These are phyloP conservation scores for Protonemura montana DNA, from an alignment of 2,888 invertebrate species.

Conservation along the genomic window DNA sequence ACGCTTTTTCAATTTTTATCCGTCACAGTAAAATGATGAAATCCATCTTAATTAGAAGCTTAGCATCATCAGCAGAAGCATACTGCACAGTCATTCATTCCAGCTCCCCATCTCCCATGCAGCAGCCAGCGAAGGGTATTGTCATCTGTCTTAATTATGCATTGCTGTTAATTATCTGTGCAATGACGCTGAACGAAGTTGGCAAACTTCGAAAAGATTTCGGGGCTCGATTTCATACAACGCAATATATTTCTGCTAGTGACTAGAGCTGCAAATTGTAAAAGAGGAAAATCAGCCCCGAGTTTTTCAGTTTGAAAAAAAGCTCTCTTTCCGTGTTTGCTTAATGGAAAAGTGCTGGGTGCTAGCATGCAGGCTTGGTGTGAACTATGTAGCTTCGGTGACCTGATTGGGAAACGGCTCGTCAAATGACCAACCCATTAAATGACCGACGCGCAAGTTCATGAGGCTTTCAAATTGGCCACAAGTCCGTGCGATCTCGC, in stretches of 20 bases:
- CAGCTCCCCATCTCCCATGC: neutral
- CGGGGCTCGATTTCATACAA: neutral
- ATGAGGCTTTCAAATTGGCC: constrained; percentile 1
- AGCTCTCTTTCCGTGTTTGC: neutral
- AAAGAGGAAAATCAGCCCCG: neutral
- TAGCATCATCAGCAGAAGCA: constrained; percentile 12
- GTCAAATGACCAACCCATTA: constrained; percentile 2
- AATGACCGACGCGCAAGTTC: neutral
- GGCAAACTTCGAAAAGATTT: constrained; percentile 8
- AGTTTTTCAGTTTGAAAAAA: neutral
- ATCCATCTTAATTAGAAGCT: constrained; percentile 29
- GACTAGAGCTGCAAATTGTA: neutral
- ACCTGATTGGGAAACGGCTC: constrained; percentile 19
- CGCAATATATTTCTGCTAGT: neutral
- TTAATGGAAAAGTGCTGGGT: neutral
- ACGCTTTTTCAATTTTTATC: constrained; percentile 20
- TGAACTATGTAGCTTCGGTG: neutral
- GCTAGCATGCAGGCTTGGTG: neutral
- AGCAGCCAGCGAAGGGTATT: constrained; percentile 1
- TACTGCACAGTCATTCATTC: neutral
- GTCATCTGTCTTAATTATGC: constrained; percentile 31
- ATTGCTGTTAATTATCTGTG: constrained; percentile 28
- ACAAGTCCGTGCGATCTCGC: neutral
- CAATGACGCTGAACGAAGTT: neutral
- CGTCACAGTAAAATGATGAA: constrained; percentile 14